These are phyloP conservation scores for Phorcus lineatus DNA, from an alignment of 2,888 invertebrate species.

Conservation along the genomic window DNA sequence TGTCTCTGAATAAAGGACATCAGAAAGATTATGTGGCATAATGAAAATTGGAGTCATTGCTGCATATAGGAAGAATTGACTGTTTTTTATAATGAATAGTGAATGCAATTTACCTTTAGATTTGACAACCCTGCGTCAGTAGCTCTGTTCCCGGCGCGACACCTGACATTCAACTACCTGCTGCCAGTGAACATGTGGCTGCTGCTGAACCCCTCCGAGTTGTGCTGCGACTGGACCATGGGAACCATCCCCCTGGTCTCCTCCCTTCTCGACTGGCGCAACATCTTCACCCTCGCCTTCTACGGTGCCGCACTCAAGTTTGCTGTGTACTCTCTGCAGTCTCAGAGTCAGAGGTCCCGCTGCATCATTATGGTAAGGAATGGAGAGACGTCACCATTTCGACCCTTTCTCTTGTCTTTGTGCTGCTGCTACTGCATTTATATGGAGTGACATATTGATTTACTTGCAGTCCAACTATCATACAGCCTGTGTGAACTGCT, in stretches of 20 bases:
- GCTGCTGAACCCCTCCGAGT: conserved; percentile 89
- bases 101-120: conserved; percentile 76
- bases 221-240: conserved; percentile 99
- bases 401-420: too few relatives aligned
- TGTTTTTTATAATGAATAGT: too few relatives aligned
- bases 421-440: too few relatives aligned
- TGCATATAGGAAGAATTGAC: too few relatives aligned
- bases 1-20: too few relatives aligned
- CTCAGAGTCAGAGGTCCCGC: conserved; percentile 76
- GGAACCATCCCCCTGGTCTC: conserved; percentile 92
- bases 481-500: background rate
- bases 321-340: conserved; percentile 54
- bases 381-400: too few relatives aligned
- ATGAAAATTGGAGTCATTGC: too few relatives aligned
- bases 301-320: conserved; percentile 78
- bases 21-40: too few relatives aligned
- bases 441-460: too few relatives aligned
- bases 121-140: conserved; percentile 98
- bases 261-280: conserved; percentile 86
- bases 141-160: conserved; percentile 87
- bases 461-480: too few relatives aligned
- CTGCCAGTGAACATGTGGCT: conserved; percentile 93
- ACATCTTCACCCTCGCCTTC: conserved; percentile 85
- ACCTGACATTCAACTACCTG: conserved; percentile 94
- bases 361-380: conserved; percentile 82